Conservation (phyloP, 2,113 vertebrate species). For the Bungarus multicinctus region DNA sequence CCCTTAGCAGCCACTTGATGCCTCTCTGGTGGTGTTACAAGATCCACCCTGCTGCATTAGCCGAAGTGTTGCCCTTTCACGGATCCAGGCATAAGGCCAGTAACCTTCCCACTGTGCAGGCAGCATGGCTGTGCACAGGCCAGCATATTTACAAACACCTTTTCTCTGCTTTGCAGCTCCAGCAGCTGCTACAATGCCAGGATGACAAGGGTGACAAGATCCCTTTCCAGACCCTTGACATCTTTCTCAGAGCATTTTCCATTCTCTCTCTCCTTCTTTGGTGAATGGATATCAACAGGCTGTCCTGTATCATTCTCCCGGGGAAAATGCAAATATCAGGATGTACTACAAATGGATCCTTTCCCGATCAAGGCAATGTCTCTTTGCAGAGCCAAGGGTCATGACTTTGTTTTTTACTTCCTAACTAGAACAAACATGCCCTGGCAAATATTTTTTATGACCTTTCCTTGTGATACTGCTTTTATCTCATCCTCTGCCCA, state of each 20-base stretch:
- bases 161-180: constrained; percentile 2
- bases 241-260: neutral
- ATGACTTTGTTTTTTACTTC: neutral
- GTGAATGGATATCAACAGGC: neutral
- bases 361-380: neutral
- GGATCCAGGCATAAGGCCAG: constrained; percentile 24
- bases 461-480: neutral
- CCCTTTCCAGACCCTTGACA: constrained; percentile 7
- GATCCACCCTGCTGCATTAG: constrained; percentile 23
- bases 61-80: constrained; percentile 30
- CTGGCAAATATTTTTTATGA: neutral
- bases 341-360: neutral
- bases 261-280: neutral
- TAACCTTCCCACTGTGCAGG: neutral
- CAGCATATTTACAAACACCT: constrained; percentile 28
- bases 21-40: constrained; percentile 20
- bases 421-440: neutral
- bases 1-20: constrained; percentile 34
- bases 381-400: neutral
- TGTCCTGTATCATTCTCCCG: neutral
- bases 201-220: constrained; percentile 8
- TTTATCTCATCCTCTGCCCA: neutral
- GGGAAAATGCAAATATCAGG: neutral
- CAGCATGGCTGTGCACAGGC: constrained; percentile 4
- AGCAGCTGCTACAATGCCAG: constrained; percentile 21